A percentile compares a stretch with the other conserved stretches of the same genome.
Conservation (phyloP, 2,888 invertebrate genomes). For the Drosophila birchii region DNA sequence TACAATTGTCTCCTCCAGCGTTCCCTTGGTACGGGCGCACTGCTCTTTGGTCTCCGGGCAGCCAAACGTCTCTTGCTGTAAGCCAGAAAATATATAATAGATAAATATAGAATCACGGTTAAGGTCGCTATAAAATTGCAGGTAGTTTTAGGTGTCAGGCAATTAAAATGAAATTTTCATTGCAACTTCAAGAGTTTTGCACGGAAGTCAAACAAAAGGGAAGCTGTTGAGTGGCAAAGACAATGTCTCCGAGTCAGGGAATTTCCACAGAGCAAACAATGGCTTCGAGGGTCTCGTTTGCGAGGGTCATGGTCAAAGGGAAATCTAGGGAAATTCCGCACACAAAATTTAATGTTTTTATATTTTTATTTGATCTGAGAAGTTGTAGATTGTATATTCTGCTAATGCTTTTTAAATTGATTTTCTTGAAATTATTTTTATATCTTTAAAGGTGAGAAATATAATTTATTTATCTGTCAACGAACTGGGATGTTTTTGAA, state of each 20-base stretch:
- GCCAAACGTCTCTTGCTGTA: conserved; percentile 83
- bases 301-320: conserved; percentile 10
- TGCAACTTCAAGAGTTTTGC: conserved; percentile 38
- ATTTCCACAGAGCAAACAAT: conserved; percentile 39
- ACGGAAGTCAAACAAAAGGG: conserved; percentile 39
- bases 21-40: conserved; percentile 68
- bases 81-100: conserved; percentile 16
- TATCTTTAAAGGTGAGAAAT: neutral
- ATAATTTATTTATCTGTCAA: too few relatives aligned
- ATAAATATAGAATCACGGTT: conserved; percentile 13
- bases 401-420: conserved; percentile 1
- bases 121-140: conserved; percentile 26
- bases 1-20: conserved; percentile 74
- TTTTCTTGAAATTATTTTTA: neutral
- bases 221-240: conserved; percentile 25
- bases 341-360: neutral
- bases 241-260: conserved; percentile 32
- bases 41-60: conserved; percentile 78
- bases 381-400: neutral
- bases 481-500: neutral
- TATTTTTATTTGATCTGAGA: conserved; percentile 6
- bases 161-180: conserved; percentile 38
- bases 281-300: conserved; percentile 5
- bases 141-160: conserved; percentile 14
- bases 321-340: conserved; percentile 4